A percentile compares a stretch with the other conserved stretches of the same genome.
Conservation (phyloP, 1,140 invertebrate genomes). For the Maconellicoccus hirsutus region DNA sequence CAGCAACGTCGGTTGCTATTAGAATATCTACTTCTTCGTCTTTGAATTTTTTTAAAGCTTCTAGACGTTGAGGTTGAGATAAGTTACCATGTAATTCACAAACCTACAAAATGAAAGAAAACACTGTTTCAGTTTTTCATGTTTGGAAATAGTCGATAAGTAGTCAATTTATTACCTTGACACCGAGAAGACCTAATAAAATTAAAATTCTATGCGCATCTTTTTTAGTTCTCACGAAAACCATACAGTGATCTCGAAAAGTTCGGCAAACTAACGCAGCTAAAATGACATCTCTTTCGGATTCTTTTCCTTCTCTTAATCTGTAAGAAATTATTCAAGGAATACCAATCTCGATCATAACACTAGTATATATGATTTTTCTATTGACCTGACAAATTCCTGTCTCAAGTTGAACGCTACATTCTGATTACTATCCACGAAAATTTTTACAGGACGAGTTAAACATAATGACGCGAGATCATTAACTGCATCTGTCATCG, state of each 20-base stretch:
- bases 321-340: slow-evolving; percentile 30
- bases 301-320: slow-evolving; percentile 67
- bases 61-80: slow-evolving; percentile 80
- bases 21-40: slow-evolving; percentile 80
- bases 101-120: slow-evolving; percentile 41
- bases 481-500: slow-evolving; percentile 94
- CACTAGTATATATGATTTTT: too few relatives aligned
- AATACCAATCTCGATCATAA: too few relatives aligned
- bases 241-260: slow-evolving; percentile 83
- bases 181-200: slow-evolving; percentile 72
- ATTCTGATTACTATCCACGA: slow-evolving; percentile 90
- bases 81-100: slow-evolving; percentile 93
- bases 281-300: slow-evolving; percentile 81
- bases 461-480: slow-evolving; percentile 85
- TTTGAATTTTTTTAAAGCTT: slow-evolving; percentile 79
- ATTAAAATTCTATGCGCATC: slow-evolving; percentile 87
- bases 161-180: slow-evolving; percentile 47
- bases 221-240: slow-evolving; percentile 93
- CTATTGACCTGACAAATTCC: slow-evolving; percentile 76
- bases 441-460: slow-evolving; percentile 81
- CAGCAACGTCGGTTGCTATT: slow-evolving; percentile 92
- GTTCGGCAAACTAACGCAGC: slow-evolving; percentile 82
- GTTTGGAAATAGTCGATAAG: too few relatives aligned
- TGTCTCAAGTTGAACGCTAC: slow-evolving; percentile 90
- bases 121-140: too few relatives aligned